These are phyloP conservation scores for Naja naja DNA, from an alignment of 2,113 vertebrate species.

Conservation along the genomic window DNA sequence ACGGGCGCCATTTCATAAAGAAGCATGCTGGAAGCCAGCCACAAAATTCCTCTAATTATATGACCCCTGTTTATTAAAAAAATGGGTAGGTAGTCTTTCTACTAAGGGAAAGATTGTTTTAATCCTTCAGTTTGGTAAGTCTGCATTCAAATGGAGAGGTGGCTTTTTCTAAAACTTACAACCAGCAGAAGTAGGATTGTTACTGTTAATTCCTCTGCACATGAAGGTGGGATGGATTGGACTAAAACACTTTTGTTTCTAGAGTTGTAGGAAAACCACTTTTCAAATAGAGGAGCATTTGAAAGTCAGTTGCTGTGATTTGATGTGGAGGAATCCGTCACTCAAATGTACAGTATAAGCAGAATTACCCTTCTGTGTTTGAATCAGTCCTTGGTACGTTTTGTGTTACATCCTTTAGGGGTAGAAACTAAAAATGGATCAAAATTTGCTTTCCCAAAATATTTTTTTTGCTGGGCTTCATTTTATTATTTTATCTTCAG, in stretches of 20 bases:
- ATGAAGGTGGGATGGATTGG: background rate
- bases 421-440: background rate
- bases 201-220: background rate
- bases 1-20: background rate
- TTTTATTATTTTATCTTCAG: background rate
- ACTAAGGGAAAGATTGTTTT: background rate
- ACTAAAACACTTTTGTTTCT: background rate
- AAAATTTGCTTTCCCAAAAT: background rate
- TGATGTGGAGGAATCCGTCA: background rate
- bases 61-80: background rate
- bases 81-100: background rate
- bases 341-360: background rate
- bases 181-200: background rate
- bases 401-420: background rate
- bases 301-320: background rate
- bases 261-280: background rate
- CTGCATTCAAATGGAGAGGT: background rate
- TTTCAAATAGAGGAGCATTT: background rate
- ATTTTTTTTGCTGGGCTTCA: no score
- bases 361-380: background rate
- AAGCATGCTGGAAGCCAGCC: background rate
- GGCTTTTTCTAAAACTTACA: background rate
- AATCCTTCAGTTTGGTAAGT: background rate
- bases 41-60: background rate
- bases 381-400: background rate